A percentile compares a stretch with the other conserved stretches of the same genome.
Conservation (phyloP, 92 coral and sea anemone genomes). For the Palythoa heliodiscus region DNA sequence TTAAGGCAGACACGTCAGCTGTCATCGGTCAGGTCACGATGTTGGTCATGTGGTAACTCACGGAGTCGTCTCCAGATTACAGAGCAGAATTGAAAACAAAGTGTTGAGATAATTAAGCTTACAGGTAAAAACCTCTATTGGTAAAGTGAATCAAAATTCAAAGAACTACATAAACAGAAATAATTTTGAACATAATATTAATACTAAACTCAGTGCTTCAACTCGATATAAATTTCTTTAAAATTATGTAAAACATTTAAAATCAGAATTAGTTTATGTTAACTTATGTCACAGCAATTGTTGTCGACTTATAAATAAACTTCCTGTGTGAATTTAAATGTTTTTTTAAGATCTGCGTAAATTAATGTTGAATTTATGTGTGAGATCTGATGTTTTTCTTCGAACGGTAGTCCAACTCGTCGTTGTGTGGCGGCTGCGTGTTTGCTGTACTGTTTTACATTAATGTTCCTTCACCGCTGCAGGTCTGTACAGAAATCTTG, state of each 20-base stretch:
- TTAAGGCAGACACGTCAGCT: background rate
- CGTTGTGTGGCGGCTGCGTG: background rate
- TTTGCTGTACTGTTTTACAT: background rate
- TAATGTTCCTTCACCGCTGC: background rate
- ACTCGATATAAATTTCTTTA: background rate
- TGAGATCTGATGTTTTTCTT: background rate
- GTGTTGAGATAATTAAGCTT: background rate
- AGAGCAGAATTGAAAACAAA: background rate
- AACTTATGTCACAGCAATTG: background rate
- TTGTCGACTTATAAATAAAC: background rate
- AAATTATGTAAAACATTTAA: background rate
- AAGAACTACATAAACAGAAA: background rate
- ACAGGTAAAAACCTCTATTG: background rate
- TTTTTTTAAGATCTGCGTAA: slow-evolving; percentile 4
- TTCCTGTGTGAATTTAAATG: slow-evolving; percentile 35
- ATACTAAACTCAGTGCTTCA: background rate
- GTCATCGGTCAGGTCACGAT: background rate
- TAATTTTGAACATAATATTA: background rate
- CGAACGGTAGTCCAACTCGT: background rate
- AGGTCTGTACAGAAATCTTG: slow-evolving; percentile 43
- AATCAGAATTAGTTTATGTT: background rate
- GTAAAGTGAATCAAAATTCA: background rate
- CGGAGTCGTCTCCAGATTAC: background rate
- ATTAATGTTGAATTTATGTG: background rate
- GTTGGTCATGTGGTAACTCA: background rate